Conservation (phyloP, 1,140 invertebrate species). For the Aphidius gifuensis region DNA sequence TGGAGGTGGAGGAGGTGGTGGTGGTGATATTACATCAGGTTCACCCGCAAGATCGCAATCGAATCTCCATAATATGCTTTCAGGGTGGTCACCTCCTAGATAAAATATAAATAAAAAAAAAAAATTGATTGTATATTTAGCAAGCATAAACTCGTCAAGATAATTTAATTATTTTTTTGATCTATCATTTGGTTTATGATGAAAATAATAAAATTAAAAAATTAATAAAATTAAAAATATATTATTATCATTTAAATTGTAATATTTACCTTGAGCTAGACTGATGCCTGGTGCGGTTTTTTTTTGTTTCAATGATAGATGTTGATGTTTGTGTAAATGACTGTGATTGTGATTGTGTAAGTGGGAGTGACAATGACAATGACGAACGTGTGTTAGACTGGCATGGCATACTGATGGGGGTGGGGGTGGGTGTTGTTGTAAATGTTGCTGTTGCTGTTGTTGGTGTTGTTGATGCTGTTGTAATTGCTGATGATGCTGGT, state of each 20-base stretch:
- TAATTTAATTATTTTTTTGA: too few species aligned
- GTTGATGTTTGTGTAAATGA: conserved; percentile 53
- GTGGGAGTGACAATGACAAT: conserved; percentile 47
- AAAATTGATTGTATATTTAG: background rate
- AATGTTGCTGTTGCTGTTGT: conserved; percentile 29
- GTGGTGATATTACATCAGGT: conserved; percentile 51
- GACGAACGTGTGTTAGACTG: conserved; percentile 50
- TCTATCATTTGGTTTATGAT: too few species aligned
- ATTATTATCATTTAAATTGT: background rate
- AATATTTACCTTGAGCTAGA: conserved; percentile 48
- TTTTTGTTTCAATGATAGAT: conserved; percentile 46
- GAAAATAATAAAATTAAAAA: background rate
- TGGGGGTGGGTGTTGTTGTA: conserved; percentile 31
- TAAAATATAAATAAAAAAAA: conserved; percentile 12
- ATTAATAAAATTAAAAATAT: conserved; percentile 5
- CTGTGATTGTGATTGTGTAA: conserved; percentile 51
- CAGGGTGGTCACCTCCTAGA: conserved; percentile 53
- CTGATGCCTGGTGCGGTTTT: conserved; percentile 51
- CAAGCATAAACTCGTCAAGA: too few species aligned
- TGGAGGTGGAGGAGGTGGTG: conserved; percentile 44
- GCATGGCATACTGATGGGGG: conserved; percentile 41
- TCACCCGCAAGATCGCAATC: conserved; percentile 53
- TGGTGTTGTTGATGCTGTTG: conserved; percentile 35
- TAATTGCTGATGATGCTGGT: conserved; percentile 38
- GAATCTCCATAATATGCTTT: conserved; percentile 53